Percentiles rank a stretch among this genome's conserved stretches.
phyloP scores from a whole-genome alignment of 2,888 invertebrate species.

The Caenorhabditis sulstoni region DNA sequence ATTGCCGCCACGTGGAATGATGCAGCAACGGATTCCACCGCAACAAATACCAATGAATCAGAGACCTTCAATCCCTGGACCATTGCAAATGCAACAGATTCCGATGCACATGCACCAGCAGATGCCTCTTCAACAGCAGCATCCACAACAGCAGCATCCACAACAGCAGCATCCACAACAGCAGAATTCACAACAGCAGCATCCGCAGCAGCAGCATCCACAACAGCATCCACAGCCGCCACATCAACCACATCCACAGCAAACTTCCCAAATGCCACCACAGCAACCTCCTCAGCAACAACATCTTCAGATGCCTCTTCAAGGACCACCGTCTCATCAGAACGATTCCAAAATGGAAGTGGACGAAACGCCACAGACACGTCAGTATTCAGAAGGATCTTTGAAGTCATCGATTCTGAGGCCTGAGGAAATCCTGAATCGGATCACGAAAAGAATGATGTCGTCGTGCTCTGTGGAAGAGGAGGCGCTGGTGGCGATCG shows the following conservation, averaged over 20 bases:
- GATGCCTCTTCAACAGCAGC: background rate
- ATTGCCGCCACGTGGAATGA: background rate
- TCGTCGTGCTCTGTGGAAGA: constrained; percentile 70
- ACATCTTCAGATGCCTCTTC: background rate
- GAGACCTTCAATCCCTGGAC: background rate
- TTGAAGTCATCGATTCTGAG: constrained; percentile 57
- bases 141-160: background rate
- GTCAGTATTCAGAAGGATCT: constrained; percentile 35
- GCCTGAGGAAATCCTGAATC: constrained; percentile 65
- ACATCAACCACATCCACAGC: background rate
- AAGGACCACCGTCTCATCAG: background rate
- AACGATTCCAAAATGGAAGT: constrained; percentile 19
- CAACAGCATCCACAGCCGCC: constrained; percentile 3
- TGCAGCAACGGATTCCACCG: background rate
- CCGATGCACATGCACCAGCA: constrained; percentile 10
- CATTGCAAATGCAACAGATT: background rate
- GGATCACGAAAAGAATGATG: constrained; percentile 66
- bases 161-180: background rate
- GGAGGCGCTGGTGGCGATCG: constrained; percentile 89
- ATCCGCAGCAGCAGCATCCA: constrained; percentile 7
- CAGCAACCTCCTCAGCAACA: background rate
- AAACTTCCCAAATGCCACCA: too few species aligned
- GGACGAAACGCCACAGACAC: constrained; percentile 6
- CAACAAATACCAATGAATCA: background rate
- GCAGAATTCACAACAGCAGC: too few species aligned